Evolutionary conservation across 2,113 vertebrate genomes (phyloP), one percentile per base, ranked within the genome.

Genomic region (Bufo gargarizans): DNA sequence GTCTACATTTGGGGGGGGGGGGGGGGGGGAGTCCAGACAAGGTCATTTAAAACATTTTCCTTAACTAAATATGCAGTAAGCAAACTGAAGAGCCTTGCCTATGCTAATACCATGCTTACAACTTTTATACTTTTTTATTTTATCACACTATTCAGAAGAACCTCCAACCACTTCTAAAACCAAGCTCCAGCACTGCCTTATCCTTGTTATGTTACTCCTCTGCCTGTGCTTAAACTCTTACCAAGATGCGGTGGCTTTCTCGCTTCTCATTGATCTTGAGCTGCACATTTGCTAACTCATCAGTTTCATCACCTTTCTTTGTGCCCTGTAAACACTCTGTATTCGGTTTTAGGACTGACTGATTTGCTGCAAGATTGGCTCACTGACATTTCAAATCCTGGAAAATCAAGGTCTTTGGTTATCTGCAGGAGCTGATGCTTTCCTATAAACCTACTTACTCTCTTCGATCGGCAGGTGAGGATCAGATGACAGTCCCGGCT

Each of bases 331-430:
- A 49, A 82, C 59, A 82, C 22, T 53, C 56, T 67, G 61, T 67
- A 83, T 83, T 83, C 4, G 22, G 22, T n/a, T 50, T 53, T 67
- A 53, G 63, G 49, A 50, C 61, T 22, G 47, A 11, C 43, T 65
- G 81, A 83, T 65, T n/a, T 69, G 59, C 22, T 45, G 59, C 61
- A 67, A 20, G 80, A 82, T 50, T 82, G 58, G 10, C 12, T 83
- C 56, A n/a, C 43, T 83, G 81, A 83, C 81, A 83, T 83, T 83
- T 83, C 81, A 83, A 83, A 83, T 83, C 81, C 81, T 61, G 69
- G 81, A 83, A 83, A 83, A 83, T 83, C 61, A 67, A 83, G 61
- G 45, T 67, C 81, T 83, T 63, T 67, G 47, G 81, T 65, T 22
- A 65, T 83, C 61, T 83, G 61, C 45, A 65, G 61, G 49, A 67